Evolutionary conservation across 2,888 invertebrate genomes (phyloP).

Genomic region (Drosophila subquinaria): DNA sequence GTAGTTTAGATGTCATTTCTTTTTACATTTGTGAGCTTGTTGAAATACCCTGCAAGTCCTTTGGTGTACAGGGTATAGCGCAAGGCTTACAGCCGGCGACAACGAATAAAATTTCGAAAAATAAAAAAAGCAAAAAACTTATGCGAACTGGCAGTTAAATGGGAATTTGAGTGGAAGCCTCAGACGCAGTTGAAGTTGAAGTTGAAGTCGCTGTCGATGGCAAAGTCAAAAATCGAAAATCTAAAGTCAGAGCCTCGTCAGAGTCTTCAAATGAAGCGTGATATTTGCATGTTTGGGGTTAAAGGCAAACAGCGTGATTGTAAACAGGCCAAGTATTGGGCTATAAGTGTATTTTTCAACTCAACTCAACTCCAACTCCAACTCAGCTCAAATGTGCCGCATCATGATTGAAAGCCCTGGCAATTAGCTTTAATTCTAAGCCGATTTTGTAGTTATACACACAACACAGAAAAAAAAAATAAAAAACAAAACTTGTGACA

Average conservation of each 20-base stretch:
- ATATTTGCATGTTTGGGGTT: constrained; percentile 70
- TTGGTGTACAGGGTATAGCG: constrained; percentile 8
- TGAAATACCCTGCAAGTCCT: not conserved
- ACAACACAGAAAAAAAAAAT: constrained; percentile 12
- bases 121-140: constrained; percentile 45
- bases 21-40: not conserved
- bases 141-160: constrained; percentile 59
- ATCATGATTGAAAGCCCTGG: constrained; percentile 67
- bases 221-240: not conserved
- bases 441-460: constrained; percentile 45
- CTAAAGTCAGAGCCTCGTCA: constrained; percentile 25
- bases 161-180: constrained; percentile 55
- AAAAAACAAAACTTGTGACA: constrained; percentile 41
- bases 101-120: constrained; percentile 61
- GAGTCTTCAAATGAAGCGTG: constrained; percentile 57
- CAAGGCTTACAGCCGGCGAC: constrained; percentile 50
- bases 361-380: not conserved
- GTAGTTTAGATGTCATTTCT: not conserved
- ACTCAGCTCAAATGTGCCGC: constrained; percentile 53
- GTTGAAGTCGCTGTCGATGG: constrained; percentile 3
- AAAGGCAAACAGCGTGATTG: constrained; percentile 62
- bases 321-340: constrained; percentile 34
- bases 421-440: constrained; percentile 81
- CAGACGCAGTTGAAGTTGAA: constrained; percentile 18
- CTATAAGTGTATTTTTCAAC: constrained; percentile 8